Evolutionary conservation across 2,113 vertebrate species (phyloP).

Genomic region (Cyphomyrus discorhynchus): DNA sequence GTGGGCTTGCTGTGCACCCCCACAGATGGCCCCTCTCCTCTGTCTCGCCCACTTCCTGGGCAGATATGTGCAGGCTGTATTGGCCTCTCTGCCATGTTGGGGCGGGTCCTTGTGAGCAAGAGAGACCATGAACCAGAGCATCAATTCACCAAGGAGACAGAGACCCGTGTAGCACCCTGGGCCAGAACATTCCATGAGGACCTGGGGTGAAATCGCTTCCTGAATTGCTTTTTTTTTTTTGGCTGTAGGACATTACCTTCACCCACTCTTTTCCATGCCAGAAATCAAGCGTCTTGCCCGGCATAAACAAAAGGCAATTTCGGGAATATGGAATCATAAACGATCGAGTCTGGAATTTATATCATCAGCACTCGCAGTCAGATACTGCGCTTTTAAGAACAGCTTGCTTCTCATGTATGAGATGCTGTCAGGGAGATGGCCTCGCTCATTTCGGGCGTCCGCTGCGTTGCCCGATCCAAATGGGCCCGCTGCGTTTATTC

Average conservation of each 20-base stretch:
- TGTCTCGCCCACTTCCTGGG: not conserved
- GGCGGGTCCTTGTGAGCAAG: not conserved
- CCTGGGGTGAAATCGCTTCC: not conserved
- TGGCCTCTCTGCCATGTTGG: not conserved
- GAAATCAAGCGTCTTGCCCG: conserved; percentile 12
- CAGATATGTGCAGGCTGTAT: not conserved
- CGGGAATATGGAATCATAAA: conserved; percentile 22
- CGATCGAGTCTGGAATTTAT: not conserved
- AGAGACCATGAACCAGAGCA: not conserved
- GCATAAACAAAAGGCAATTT: conserved; percentile 19
- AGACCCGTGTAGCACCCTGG: not conserved
- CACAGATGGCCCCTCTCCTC: not conserved
- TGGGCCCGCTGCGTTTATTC: conserved; percentile 16
- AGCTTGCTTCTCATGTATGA: conserved; percentile 20
- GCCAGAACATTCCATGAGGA: not conserved
- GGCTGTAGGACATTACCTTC: not conserved
- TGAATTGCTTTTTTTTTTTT: not conserved
- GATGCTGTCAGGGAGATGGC: conserved; percentile 20
- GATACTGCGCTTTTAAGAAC: conserved; percentile 23
- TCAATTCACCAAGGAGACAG: not conserved
- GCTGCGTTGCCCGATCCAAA: conserved; percentile 25
- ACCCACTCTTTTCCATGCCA: not conserved
- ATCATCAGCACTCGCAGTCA: conserved; percentile 3
- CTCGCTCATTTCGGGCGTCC: conserved; percentile 27
- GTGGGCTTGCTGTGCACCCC: not conserved